These are phyloP conservation scores for Melanotus villosus DNA, from an alignment of 2,888 invertebrate genomes.

Conservation along the genomic window DNA sequence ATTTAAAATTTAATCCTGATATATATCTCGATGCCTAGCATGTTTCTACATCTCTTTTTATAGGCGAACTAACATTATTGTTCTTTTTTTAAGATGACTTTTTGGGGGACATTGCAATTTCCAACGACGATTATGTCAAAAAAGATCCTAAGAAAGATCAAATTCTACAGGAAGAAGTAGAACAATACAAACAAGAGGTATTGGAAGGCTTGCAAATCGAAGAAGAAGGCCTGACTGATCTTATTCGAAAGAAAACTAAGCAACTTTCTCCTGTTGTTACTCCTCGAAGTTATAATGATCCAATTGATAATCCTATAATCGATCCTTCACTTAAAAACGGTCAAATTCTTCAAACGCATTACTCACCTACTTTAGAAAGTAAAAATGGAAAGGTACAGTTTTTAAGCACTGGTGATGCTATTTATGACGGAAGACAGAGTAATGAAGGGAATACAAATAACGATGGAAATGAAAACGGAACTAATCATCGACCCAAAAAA, in stretches of 20 bases:
- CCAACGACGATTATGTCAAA: constrained; percentile 61
- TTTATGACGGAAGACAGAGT: not conserved
- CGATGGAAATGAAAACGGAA: not conserved
- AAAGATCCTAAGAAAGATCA: constrained; percentile 56
- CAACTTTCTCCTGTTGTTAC: constrained; percentile 69
- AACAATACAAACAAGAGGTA: constrained; percentile 86
- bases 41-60: too few species aligned
- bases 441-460: not conserved
- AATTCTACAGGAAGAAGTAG: constrained; percentile 80
- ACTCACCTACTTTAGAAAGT: constrained; percentile 1
- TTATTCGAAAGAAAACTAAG: constrained; percentile 80
- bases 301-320: constrained; percentile 54
- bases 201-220: constrained; percentile 88
- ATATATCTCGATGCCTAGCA: not conserved
- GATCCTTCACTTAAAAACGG: constrained; percentile 52
- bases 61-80: too few species aligned
- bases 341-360: constrained; percentile 50
- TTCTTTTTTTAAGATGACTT: constrained; percentile 78
- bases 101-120: constrained; percentile 88
- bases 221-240: constrained; percentile 85
- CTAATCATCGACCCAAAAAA: constrained; percentile 2
- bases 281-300: constrained; percentile 62
- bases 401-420: not conserved
- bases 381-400: constrained; percentile 2
- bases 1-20: too few species aligned